A percentile compares a stretch with the other conserved stretches of the same genome.
Evolutionary conservation across 2,797 vertebrate genomes (phyloP).

Genomic region (Galagoides demidoff): DNA sequence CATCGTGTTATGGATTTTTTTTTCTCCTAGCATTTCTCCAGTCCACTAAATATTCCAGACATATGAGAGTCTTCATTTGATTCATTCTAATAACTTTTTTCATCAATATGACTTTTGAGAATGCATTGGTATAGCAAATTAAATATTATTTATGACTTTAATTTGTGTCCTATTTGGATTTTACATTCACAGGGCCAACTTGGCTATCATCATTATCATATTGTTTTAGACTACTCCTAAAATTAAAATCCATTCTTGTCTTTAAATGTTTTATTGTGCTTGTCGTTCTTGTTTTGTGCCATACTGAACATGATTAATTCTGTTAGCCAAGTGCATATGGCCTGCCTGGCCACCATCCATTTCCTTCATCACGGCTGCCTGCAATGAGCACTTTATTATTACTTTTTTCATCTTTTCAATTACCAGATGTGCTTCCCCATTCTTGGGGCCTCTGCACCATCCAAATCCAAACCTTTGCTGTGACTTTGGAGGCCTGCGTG

Average conservation of each 20-base stretch:
- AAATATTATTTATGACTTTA: constrained; percentile 87
- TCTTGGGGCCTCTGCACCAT: constrained; percentile 72
- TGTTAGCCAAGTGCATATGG: constrained; percentile 86
- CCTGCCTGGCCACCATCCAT: constrained; percentile 86
- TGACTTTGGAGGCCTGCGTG: not conserved
- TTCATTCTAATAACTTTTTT: constrained; percentile 85
- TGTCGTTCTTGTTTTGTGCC: constrained; percentile 81
- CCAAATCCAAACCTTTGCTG: not conserved
- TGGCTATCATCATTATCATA: constrained; percentile 83
- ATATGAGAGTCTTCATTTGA: constrained; percentile 66
- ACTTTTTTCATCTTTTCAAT: constrained; percentile 86
- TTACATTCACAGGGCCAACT: constrained; percentile 77
- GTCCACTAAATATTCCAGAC: constrained; percentile 75
- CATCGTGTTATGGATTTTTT: constrained; percentile 62
- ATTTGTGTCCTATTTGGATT: constrained; percentile 86
- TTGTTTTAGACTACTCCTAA: constrained; percentile 85
- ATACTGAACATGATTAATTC: constrained; percentile 82
- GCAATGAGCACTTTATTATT: constrained; percentile 85
- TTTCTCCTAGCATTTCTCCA: constrained; percentile 60
- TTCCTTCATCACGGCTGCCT: constrained; percentile 83
- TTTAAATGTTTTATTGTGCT: constrained; percentile 84
- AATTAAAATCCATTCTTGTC: constrained; percentile 87
- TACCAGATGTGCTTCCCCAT: constrained; percentile 85
- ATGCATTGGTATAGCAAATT: constrained; percentile 80
- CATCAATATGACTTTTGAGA: constrained; percentile 85